Evolutionary conservation across 2,888 invertebrate species (phyloP).

Genomic region (Lampropteryx suffumata): DNA sequence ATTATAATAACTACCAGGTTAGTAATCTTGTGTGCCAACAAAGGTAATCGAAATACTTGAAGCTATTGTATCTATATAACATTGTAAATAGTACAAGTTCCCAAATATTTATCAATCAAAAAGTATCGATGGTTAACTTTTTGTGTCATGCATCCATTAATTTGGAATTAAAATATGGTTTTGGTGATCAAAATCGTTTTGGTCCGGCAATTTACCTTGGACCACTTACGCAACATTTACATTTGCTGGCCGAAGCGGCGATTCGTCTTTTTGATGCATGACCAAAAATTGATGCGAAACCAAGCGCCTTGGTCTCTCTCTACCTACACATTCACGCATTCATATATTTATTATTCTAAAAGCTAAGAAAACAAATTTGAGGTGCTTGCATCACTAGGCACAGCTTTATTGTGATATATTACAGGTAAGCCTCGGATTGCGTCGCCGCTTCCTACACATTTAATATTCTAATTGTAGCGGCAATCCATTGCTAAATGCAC

Average conservation of each 20-base stretch:
- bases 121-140: slow-evolving; percentile 16
- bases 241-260: slow-evolving; percentile 42
- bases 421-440: slow-evolving; percentile 28
- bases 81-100: no score
- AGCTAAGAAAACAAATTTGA: background rate
- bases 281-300: slow-evolving; percentile 22
- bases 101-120: background rate
- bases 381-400: slow-evolving; percentile 6
- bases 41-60: slow-evolving; percentile 14
- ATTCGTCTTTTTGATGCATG: slow-evolving; percentile 33
- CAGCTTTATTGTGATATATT: slow-evolving; percentile 21
- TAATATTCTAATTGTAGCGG: slow-evolving; percentile 32
- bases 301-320: background rate
- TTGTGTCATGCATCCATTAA: slow-evolving; percentile 16
- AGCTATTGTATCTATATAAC: slow-evolving; percentile 5
- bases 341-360: no score
- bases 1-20: slow-evolving; percentile 2
- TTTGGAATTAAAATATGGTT: slow-evolving; percentile 39
- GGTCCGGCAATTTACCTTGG: slow-evolving; percentile 62
- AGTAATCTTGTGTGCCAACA: slow-evolving; percentile 8
- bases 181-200: slow-evolving; percentile 51
- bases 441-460: slow-evolving; percentile 32
- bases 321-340: no score
- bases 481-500: slow-evolving; percentile 37
- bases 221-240: slow-evolving; percentile 59